Evolutionary conservation across 1,140 invertebrate genomes (phyloP), one percentile per base, ranked within the genome.

Genomic region (Cepaea nemoralis): DNA sequence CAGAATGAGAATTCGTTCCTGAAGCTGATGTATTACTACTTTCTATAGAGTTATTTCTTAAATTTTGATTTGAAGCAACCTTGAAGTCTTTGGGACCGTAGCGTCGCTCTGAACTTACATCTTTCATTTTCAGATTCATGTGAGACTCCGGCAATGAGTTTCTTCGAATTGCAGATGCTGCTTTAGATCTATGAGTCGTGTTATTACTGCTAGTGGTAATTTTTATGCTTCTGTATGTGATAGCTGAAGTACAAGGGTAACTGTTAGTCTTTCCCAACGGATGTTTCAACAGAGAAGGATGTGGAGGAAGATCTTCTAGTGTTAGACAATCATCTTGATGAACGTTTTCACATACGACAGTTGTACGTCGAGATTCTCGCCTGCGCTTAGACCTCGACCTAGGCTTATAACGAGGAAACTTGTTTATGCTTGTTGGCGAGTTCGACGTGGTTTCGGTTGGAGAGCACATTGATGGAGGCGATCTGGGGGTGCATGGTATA

Each of bases 281-380:
- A n/a, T 42, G 14, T 42, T 66, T 77, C 1, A 12, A 63, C 6
- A 77, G 27, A 37, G 75, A 66, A 22, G 75, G 48, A 50, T 77
- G 75, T 1, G 75, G 75, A 16, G 75, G 75, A 6, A 77, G 59
- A 33, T 77, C 75, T 39, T 77, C 59, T 19, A 39, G 55, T n/a
- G 31, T 55, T 22, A 77, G 5, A 31, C 27, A 55, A n/a, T 63
- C 45, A 6, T 59, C 22, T 14, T n/a, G 59, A 5, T 63, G n/a
- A 6, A 27, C 6, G 0, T 31, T 31, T 2, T 8, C 50, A 14
- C 22, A 2, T 55, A 22, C n/a, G 50, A 14, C n/a, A 14, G 50
- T 22, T 8, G 3, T 55, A 2, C 50, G 8, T 55, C 22, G 8
- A 22, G 50, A 55, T 19, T 27, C n/a, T 19, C 27, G 27, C 22